A percentile compares a stretch with the other conserved stretches of the same genome.
Conservation (phyloP, 1,140 invertebrate species). For the Nephotettix cincticeps region DNA sequence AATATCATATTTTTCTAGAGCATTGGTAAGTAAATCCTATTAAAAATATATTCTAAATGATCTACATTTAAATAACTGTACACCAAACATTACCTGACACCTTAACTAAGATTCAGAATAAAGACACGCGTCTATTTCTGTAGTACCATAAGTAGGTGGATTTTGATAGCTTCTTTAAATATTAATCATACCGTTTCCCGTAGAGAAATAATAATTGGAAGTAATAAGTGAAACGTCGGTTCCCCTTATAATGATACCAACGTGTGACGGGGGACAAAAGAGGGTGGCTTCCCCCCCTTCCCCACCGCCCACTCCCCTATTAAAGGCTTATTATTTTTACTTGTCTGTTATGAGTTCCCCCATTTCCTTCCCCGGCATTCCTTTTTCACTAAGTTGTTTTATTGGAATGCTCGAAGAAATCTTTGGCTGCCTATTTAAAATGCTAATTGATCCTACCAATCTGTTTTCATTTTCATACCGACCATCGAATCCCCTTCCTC, state of each 20-base stretch:
- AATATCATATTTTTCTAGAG: no score
- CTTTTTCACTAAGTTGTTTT: slow-evolving; percentile 3
- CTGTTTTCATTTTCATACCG: slow-evolving; percentile 12
- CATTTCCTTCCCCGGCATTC: not conserved
- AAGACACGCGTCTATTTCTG: no score
- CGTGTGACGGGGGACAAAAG: not conserved
- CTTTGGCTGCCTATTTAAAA: slow-evolving; percentile 7
- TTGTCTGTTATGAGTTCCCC: not conserved
- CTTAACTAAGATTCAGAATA: no score
- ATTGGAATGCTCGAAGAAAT: slow-evolving; percentile 6
- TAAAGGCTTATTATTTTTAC: slow-evolving; percentile 10
- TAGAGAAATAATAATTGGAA: no score
- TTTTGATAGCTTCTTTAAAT: no score
- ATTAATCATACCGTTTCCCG: no score
- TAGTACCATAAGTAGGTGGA: no score
- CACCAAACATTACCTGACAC: no score
- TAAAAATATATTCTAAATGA: no score
- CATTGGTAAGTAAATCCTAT: no score
- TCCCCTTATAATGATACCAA: not conserved
- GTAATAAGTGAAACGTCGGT: not conserved
- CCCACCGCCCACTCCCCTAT: not conserved
- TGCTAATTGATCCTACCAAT: slow-evolving; percentile 6
- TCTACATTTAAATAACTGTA: no score
- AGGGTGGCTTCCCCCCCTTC: not conserved
- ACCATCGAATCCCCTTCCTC: not conserved